Base-by-base conservation (phyloP, 2,888 invertebrate species). In the Meghimatium bilineatum region DNA sequence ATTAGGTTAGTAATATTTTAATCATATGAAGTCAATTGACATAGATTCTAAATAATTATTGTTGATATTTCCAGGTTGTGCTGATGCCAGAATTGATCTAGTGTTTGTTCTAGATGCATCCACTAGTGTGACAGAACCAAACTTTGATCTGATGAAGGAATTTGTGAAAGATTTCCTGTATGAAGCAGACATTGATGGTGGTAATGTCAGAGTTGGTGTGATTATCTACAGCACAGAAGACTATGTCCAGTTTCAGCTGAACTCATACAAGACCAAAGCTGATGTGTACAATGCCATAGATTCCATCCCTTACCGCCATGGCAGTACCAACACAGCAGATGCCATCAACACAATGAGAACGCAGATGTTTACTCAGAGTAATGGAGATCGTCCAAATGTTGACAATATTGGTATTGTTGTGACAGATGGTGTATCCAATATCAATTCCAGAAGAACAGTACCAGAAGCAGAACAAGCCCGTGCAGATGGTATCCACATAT, bases 381-480 rank as follows among this genome's bases (percentile, higher is more conserved):
- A 86, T 79, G 91, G 90, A 26, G 92, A 92, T 86, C 86, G 92
- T 29, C 87, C 88, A 20, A 88, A 87, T 52, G 91, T 90, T 10
- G 88, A 84, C 17, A 91, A 92, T 85, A 84, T 92, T 44, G 88
- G 87, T 67, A 87, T 92, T 36, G 85, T 92, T 14, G 83, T 92
- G 49, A 90, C 91, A 49, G 91, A 92, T 80, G 92, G 92, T 82
- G 88, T 92, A 10, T 92, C 92, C 23, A 92, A 92, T 84, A 91
- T 92, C 67, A 91, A 92, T 84, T 84, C 90, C 8, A 83, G 88
- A n/a, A 77, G 89, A 71, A 91, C 91, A 0, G 86, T 91, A 34
- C 90, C 91, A 14, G 90, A 91, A 83, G 92, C 90, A 29, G 86
- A 87, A 72, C 77, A 78, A 38, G 88, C 89, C 23, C 79, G 88